phyloP scores from a whole-genome alignment of 2,797 vertebrate species.

The Sternotherus odoratus region DNA sequence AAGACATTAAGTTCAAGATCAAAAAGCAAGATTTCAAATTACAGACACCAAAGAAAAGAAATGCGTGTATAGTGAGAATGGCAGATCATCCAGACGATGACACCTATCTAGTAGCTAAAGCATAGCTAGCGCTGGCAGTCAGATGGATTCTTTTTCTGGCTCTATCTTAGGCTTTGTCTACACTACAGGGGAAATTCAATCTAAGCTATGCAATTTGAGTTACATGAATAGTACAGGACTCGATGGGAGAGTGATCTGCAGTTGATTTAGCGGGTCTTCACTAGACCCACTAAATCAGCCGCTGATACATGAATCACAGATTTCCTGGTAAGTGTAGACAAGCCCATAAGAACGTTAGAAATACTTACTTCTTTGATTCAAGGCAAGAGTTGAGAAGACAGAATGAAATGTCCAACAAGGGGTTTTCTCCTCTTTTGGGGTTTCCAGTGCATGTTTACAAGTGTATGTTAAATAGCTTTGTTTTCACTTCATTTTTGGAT shows the following conservation, averaged over 20 bases:
- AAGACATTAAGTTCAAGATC: not conserved
- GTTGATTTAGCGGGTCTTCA: no score
- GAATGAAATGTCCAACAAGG: conserved; percentile 25
- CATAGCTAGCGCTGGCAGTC: not conserved
- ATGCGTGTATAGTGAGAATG: not conserved
- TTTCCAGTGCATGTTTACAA: not conserved
- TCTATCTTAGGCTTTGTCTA: not conserved
- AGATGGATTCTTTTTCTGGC: not conserved
- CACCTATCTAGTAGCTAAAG: not conserved
- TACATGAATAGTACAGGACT: no score
- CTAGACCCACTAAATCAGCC: no score
- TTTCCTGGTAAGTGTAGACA: no score
- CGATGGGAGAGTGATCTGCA: fast-evolving
- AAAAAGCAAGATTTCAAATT: not conserved
- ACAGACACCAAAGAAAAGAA: not conserved
- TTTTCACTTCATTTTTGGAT: not conserved
- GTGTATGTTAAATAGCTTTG: not conserved
- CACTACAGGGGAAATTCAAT: no score
- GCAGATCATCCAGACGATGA: fast-evolving
- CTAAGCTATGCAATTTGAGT: no score
- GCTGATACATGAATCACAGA: no score
- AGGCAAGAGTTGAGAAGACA: conserved; percentile 8
- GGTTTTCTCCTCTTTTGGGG: not conserved
- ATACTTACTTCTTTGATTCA: not conserved
- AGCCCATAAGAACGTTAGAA: conserved; percentile 20